These are phyloP conservation scores for Sebastes alutus DNA, from an alignment of 2,797 vertebrate species.

Conservation along the genomic window DNA sequence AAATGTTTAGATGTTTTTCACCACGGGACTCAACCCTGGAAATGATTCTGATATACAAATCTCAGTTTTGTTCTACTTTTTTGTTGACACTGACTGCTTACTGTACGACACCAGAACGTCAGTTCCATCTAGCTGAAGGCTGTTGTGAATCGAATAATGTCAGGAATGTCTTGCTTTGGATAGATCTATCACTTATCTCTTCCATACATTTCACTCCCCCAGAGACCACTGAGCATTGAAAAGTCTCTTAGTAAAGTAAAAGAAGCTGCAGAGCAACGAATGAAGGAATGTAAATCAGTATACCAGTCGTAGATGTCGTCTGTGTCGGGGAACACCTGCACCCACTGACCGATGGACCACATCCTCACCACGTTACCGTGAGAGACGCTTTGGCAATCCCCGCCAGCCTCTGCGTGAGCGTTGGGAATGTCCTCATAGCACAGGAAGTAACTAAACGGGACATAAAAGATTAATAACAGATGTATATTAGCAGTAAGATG, in stretches of 20 bases:
- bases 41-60: no score
- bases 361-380: slow-evolving; percentile 1
- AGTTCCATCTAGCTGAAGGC: neutral
- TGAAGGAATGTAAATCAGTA: neutral
- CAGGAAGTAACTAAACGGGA: slow-evolving; percentile 84
- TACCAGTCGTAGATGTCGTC: slow-evolving; percentile 85
- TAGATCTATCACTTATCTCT: neutral
- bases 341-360: slow-evolving; percentile 89
- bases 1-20: no score
- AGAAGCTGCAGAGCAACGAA: neutral
- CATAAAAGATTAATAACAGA: neutral
- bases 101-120: no score
- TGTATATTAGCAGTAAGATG: neutral
- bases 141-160: neutral
- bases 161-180: neutral
- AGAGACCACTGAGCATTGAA: neutral
- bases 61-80: no score
- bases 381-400: neutral
- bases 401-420: slow-evolving; percentile 11
- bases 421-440: slow-evolving; percentile 84
- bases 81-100: no score
- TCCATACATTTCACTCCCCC: neutral
- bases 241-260: neutral
- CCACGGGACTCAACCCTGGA: no score
- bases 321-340: slow-evolving; percentile 77